Evolutionary conservation across 2,113 vertebrate species (phyloP), one percentile per base, ranked within the genome.

Genomic region (Butastur rufipennis): DNA sequence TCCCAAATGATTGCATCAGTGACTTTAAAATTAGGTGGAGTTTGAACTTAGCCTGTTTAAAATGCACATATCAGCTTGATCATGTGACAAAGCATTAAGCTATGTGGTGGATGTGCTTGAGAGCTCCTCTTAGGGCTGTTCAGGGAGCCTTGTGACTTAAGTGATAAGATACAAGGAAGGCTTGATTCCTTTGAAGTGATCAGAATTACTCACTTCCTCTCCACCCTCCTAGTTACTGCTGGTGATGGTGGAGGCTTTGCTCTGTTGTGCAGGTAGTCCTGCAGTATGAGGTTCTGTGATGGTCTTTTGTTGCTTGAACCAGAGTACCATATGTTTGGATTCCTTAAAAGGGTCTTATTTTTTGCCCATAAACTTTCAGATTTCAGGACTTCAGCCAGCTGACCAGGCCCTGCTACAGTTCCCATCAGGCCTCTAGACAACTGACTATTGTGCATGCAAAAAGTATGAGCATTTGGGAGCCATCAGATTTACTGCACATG

Each of bases 31-130:
- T 65, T 0, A 65, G 85, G 84, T 2, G 25, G 61, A 47, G 72
- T 72, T 84, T 26, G 77, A 58, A 21, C 6, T 10, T 40, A 9
- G 42, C 32, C 0, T 25, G 38, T 48, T 67, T 13, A 31, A 67
- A 71, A 75, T 1, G 86, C 61, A 3, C 59, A 1, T 29, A 38
- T 82, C 55, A 15, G 63, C 16, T n/a, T 2, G 10, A 7, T 5
- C 43, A 1, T 7, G 73, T 29, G 73, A 31, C 7, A 19, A 19
- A 52, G 38, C 68, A 18, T 2, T 2, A 3, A 52, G 38, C 0
- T 27, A 34, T 79, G 88, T 22, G 61, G 29, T 68, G n/a, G 61
- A 61, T 80, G 62, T 27, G 70, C 40, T n/a, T 10, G 58, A 62
- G 85, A 58, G 58, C 27, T 75, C 22, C 36, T 87, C 81, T 66